These are phyloP conservation scores for Etheostoma perlongum DNA, from an alignment of 2,797 vertebrate genomes.

Conservation along the genomic window DNA sequence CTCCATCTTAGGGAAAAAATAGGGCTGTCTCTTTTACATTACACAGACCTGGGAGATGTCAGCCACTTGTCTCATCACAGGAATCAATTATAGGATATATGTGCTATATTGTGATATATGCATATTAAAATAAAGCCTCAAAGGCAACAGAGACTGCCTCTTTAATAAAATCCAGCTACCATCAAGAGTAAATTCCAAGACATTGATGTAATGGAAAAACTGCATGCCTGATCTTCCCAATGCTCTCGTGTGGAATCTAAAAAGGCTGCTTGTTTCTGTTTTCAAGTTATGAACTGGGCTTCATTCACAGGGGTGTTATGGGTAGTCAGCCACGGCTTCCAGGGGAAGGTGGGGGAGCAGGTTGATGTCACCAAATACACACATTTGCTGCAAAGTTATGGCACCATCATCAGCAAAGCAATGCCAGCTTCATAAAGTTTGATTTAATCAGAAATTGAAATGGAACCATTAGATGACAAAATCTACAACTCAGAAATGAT, in stretches of 20 bases:
- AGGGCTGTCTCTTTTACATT: constrained; percentile 66
- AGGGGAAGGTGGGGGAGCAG: constrained; percentile 15
- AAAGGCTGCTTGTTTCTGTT: constrained; percentile 33
- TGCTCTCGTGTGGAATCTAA: constrained; percentile 48
- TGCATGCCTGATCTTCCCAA: constrained; percentile 55
- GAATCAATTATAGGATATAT: constrained; percentile 71
- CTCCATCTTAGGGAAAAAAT: constrained; percentile 46
- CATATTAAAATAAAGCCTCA: constrained; percentile 75
- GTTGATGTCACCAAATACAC: constrained; percentile 75
- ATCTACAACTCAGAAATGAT: constrained; percentile 78
- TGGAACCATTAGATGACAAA: constrained; percentile 81
- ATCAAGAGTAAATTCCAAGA: constrained; percentile 76
- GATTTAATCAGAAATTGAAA: constrained; percentile 84
- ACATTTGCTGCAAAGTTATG: constrained; percentile 76
- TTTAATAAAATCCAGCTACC: constrained; percentile 78
- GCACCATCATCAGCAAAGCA: constrained; percentile 73
- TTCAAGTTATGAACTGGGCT: constrained; percentile 32
- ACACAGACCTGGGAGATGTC: constrained; percentile 71
- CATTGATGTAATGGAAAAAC: constrained; percentile 78
- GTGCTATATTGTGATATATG: constrained; percentile 74
- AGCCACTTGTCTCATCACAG: constrained; percentile 75
- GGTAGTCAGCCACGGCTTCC: constrained; percentile 37
- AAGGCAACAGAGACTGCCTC: constrained; percentile 56
- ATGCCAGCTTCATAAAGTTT: constrained; percentile 86
- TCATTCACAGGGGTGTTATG: constrained; percentile 42